Percentiles rank a stretch among this genome's conserved stretches.
Conservation (phyloP, 2,113 vertebrate species). For the Chloebia gouldiae region DNA sequence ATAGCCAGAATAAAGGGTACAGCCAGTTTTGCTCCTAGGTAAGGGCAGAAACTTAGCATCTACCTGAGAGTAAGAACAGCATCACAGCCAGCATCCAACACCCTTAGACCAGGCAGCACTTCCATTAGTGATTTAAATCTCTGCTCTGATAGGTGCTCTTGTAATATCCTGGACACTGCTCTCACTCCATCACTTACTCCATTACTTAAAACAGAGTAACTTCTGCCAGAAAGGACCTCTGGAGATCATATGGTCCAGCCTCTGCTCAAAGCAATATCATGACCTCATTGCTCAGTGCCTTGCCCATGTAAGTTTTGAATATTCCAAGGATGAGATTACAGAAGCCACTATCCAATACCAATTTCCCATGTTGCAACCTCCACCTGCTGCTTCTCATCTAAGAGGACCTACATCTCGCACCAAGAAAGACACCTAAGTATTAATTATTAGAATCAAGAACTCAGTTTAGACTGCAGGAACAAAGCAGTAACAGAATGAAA, state of each 20-base stretch:
- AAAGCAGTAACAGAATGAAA: background rate
- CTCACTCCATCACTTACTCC: background rate
- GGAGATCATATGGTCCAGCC: background rate
- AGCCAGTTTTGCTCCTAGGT: background rate
- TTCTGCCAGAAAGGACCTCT: background rate
- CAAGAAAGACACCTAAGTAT: background rate
- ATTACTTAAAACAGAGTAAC: background rate
- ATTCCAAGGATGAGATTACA: background rate
- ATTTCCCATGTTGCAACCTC: background rate
- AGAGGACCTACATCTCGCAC: background rate
- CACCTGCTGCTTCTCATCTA: background rate
- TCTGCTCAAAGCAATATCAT: background rate
- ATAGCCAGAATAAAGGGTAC: background rate
- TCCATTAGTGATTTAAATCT: background rate
- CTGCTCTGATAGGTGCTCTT: background rate
- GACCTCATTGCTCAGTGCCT: background rate
- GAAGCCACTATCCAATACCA: background rate
- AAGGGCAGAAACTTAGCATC: background rate
- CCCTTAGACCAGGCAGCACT: background rate
- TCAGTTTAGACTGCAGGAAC: background rate
- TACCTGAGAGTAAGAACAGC: background rate
- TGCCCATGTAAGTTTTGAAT: background rate
- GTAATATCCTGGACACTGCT: background rate
- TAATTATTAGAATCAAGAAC: background rate
- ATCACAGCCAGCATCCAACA: background rate